Conservation (phyloP, 1,140 invertebrate genomes). For the Pseudomyrmex dendroicus region DNA sequence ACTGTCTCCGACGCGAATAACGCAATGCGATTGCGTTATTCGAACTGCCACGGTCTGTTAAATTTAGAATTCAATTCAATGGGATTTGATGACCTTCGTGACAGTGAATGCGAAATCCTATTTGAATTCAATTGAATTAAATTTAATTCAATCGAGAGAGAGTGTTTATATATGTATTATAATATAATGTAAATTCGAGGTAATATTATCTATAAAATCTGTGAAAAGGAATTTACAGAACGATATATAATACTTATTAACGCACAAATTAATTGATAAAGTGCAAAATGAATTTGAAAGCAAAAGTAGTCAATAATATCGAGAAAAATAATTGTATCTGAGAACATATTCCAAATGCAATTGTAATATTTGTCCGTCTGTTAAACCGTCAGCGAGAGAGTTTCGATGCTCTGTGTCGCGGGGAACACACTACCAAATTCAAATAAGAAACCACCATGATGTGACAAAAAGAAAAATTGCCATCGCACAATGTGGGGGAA, state of each 20-base stretch:
- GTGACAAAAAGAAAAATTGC: background rate
- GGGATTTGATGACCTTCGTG: constrained; percentile 28
- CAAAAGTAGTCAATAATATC: no score
- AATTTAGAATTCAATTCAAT: background rate
- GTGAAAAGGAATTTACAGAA: no score
- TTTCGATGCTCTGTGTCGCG: background rate
- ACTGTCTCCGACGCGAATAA: constrained; percentile 22
- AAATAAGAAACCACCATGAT: constrained; percentile 3
- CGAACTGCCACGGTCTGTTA: constrained; percentile 41
- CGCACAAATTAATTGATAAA: no score
- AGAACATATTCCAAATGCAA: no score
- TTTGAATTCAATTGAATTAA: constrained; percentile 21
- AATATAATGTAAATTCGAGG: no score
- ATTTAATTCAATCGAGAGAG: background rate
- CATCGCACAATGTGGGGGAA: constrained; percentile 31
- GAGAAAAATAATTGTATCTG: no score
- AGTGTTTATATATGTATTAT: background rate
- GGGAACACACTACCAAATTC: constrained; percentile 3
- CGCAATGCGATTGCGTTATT: background rate
- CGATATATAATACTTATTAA: no score
- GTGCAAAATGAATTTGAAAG: no score
- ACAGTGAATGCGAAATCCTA: constrained; percentile 2
- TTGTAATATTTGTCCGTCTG: background rate
- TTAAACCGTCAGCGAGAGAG: background rate
- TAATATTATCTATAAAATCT: no score